Evolutionary conservation across 2,888 invertebrate species (phyloP).

Genomic region (Tinea trinotella): DNA sequence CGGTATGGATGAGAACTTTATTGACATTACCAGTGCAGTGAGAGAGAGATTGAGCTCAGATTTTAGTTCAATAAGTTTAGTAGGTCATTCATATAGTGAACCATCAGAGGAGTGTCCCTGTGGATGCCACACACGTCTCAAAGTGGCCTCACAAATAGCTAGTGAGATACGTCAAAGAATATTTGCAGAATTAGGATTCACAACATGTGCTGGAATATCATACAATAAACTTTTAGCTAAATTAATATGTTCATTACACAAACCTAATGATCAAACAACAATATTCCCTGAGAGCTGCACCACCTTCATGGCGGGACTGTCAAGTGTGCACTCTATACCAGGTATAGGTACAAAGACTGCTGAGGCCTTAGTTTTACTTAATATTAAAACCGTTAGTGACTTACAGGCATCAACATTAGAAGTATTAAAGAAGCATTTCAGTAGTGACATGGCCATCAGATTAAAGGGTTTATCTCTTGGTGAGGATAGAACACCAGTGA

Average conservation of each 20-base stretch:
- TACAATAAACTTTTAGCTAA: slow-evolving; percentile 90
- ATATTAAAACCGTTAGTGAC: slow-evolving; percentile 77
- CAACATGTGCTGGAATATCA: slow-evolving; percentile 86
- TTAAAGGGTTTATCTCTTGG: slow-evolving; percentile 81
- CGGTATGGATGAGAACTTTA: slow-evolving; percentile 88
- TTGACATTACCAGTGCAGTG: slow-evolving; percentile 83
- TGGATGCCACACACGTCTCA: slow-evolving; percentile 80
- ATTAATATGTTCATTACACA: slow-evolving; percentile 79
- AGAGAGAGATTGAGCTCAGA: slow-evolving; percentile 62
- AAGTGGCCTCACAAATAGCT: slow-evolving; percentile 81
- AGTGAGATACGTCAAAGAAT: slow-evolving; percentile 81
- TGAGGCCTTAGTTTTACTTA: slow-evolving; percentile 75
- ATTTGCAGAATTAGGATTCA: slow-evolving; percentile 78
- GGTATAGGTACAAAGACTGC: slow-evolving; percentile 83
- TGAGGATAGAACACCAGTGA: slow-evolving; percentile 80
- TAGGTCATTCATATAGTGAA: slow-evolving; percentile 74
- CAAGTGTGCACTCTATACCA: slow-evolving; percentile 76
- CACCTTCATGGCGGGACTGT: slow-evolving; percentile 76
- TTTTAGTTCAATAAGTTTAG: slow-evolving; percentile 42
- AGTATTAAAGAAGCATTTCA: slow-evolving; percentile 75
- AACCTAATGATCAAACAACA: slow-evolving; percentile 88
- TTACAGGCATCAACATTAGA: slow-evolving; percentile 75
- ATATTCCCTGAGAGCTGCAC: slow-evolving; percentile 79
- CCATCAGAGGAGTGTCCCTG: slow-evolving; percentile 76
- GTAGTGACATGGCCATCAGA: slow-evolving; percentile 77